phyloP scores from a whole-genome alignment of 2,113 vertebrate genomes.

The Salvelinus namaycush region DNA sequence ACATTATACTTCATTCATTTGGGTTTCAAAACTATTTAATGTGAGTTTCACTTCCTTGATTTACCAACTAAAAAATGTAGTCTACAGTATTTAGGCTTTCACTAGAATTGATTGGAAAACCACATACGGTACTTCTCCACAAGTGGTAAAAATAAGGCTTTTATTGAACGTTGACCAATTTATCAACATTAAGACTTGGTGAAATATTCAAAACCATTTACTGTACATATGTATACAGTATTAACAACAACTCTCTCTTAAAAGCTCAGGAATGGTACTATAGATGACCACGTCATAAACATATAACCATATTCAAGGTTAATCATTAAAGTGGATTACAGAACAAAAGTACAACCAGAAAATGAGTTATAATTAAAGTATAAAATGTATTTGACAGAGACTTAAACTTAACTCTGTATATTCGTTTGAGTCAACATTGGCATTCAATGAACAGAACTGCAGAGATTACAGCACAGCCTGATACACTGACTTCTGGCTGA shows the following conservation, averaged over 20 bases:
- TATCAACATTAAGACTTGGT: not conserved
- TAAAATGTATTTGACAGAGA: not conserved
- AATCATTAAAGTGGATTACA: slow-evolving; percentile 37
- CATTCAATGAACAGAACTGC: slow-evolving; percentile 23
- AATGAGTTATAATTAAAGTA: not conserved
- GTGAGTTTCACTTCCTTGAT: not conserved
- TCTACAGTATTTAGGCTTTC: not conserved
- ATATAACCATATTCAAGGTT: not conserved
- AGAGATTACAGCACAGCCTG: slow-evolving; percentile 2
- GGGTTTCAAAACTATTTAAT: not conserved
- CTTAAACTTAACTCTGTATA: not conserved
- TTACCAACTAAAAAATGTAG: not conserved
- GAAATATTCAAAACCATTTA: not conserved
- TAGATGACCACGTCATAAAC: not conserved
- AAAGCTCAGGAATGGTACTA: not conserved
- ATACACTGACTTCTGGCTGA: not conserved
- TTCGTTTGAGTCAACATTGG: slow-evolving; percentile 41
- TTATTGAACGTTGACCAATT: not conserved
- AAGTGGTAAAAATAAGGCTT: not conserved
- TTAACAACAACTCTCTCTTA: not conserved
- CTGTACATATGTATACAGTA: not conserved
- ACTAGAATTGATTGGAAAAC: not conserved
- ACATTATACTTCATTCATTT: not conserved
- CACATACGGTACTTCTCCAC: not conserved
- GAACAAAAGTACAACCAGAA: not conserved